phyloP scores from a whole-genome alignment of 2,113 vertebrate species.

The Thalassarche chlororhynchos region DNA sequence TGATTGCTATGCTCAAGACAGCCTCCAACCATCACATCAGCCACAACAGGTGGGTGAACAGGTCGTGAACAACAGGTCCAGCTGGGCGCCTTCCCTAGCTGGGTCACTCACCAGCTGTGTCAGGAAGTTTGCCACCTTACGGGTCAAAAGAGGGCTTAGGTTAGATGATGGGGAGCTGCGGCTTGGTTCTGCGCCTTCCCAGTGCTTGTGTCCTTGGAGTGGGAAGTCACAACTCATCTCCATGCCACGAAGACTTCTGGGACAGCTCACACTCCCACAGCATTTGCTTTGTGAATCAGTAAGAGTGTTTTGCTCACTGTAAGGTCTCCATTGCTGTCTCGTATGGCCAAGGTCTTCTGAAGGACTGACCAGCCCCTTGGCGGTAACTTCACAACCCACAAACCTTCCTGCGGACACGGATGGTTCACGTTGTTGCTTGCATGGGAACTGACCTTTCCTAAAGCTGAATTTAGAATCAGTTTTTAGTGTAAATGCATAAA shows the following conservation, averaged over 20 bases:
- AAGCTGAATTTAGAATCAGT: conserved; percentile 8
- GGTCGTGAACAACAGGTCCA: background rate
- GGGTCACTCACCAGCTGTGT: background rate
- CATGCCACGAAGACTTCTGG: background rate
- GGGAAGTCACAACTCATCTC: background rate
- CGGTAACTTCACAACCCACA: rapidly evolving
- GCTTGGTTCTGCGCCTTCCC: background rate
- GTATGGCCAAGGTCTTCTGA: background rate
- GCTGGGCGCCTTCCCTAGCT: background rate
- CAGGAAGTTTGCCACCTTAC: background rate
- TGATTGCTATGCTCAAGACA: background rate
- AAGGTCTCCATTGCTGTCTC: background rate
- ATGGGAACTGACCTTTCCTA: conserved; percentile 31
- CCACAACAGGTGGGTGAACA: background rate
- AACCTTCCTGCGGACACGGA: background rate
- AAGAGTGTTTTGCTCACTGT: background rate
- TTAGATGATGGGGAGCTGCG: background rate
- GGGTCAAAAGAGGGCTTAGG: background rate
- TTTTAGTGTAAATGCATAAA: background rate
- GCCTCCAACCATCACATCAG: background rate
- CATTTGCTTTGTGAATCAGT: background rate
- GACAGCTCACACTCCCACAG: background rate
- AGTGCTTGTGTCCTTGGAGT: background rate
- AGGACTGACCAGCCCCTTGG: background rate
- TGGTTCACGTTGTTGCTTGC: background rate